These are phyloP conservation scores for Latrodectus elegans DNA, from an alignment of 2,888 invertebrate species.

Conservation along the genomic window DNA sequence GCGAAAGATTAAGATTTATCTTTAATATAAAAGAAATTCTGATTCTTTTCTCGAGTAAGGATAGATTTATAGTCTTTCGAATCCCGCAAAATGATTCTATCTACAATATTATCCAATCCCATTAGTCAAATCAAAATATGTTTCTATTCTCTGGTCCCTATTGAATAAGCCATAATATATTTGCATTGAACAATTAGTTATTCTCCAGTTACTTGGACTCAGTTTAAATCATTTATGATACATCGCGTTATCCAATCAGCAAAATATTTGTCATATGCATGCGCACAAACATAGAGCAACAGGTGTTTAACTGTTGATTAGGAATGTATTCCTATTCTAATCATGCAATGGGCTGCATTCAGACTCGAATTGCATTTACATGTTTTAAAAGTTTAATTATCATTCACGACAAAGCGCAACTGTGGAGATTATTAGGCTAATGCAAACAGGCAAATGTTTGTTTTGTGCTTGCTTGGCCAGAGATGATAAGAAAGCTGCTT, in stretches of 20 bases:
- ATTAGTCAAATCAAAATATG: too few relatives aligned
- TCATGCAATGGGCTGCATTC: slow-evolving; percentile 35
- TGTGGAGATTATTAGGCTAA: slow-evolving; percentile 39
- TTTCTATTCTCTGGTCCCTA: too few relatives aligned
- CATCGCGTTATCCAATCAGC: not conserved
- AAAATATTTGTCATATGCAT: not conserved
- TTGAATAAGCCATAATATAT: too few relatives aligned
- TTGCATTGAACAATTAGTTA: not conserved
- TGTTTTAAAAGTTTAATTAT: slow-evolving; percentile 66
- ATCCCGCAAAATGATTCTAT: too few relatives aligned
- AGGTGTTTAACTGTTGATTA: slow-evolving; percentile 69
- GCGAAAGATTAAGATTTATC: too few relatives aligned
- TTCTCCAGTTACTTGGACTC: not conserved
- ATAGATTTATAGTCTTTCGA: too few relatives aligned
- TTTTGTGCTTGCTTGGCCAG: slow-evolving; percentile 62
- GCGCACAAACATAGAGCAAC: slow-evolving; percentile 25
- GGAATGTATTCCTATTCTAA: slow-evolving; percentile 12
- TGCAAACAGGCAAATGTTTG: slow-evolving; percentile 62
- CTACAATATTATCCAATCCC: too few relatives aligned
- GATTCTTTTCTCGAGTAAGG: too few relatives aligned
- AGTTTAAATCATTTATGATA: not conserved
- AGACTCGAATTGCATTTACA: slow-evolving; percentile 63
- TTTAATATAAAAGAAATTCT: too few relatives aligned
- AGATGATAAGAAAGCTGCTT: slow-evolving; percentile 48
- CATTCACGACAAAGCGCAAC: slow-evolving; percentile 47